These are phyloP conservation scores for Podarcis cretensis DNA, from an alignment of 2,113 vertebrate genomes.

Conservation along the genomic window DNA sequence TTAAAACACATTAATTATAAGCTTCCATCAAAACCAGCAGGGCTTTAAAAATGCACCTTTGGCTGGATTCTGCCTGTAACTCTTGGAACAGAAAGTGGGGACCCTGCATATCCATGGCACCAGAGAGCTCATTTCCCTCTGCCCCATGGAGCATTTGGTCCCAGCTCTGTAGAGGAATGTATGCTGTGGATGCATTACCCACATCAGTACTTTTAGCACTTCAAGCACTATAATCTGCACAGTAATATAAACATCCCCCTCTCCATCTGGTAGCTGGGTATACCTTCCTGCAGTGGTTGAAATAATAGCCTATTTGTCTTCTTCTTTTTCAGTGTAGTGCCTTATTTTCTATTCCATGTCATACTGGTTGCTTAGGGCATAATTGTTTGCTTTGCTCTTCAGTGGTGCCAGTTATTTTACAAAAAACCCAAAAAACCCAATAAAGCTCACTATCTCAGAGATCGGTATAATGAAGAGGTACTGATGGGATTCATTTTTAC, in stretches of 20 bases:
- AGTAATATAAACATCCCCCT: constrained; percentile 21
- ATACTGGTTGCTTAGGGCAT: constrained; percentile 57
- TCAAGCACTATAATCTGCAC: constrained; percentile 19
- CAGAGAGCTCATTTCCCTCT: constrained; percentile 13
- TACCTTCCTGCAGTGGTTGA: constrained; percentile 38
- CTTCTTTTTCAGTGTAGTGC: constrained; percentile 24
- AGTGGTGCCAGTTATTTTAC: constrained; percentile 50
- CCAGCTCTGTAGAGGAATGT: constrained; percentile 28
- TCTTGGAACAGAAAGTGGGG: constrained; percentile 7
- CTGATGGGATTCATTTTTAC: constrained; percentile 47
- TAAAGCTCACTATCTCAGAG: constrained; percentile 47
- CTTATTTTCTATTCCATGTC: constrained; percentile 63
- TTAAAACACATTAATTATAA: neutral
- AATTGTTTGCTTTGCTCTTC: constrained; percentile 54
- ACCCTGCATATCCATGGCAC: neutral
- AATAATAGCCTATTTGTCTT: neutral
- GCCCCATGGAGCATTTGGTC: constrained; percentile 43
- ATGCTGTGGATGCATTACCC: constrained; percentile 4
- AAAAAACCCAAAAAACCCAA: constrained; percentile 10
- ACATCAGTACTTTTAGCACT: constrained; percentile 23
- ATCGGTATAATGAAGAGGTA: constrained; percentile 14
- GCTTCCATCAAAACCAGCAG: neutral
- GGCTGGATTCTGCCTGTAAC: neutral
- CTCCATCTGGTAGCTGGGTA: constrained; percentile 31
- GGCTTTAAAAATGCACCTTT: neutral